Base-by-base conservation (phyloP, 2,797 vertebrate species). In the Florisuga fusca region DNA sequence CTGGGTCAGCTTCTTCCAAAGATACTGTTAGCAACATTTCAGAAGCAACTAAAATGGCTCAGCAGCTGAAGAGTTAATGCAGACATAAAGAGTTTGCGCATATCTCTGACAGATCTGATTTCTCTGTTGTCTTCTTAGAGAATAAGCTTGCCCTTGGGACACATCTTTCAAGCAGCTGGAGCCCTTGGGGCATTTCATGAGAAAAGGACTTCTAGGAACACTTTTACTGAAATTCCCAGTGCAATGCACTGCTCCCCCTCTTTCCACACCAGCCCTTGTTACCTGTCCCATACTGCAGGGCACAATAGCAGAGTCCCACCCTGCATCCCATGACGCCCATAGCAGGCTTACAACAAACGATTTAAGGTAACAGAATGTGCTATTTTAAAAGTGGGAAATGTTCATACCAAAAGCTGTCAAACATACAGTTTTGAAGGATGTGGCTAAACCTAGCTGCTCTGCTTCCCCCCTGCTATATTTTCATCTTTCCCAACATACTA, bases 171-270 rank as follows among this genome's bases (percentile, higher is more conserved):
- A 88, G 55, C 31, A 89, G 45, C 15, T 90, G 51, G 16, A 85
- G 58, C 62, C 72, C 67, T 41, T 48, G 33, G 86, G 76, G 58
- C 79, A 72, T 68, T 45, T 89, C 5, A 48, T 5, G 13, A 80
- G 58, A 77, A 45, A 27, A 85, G 22, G 31, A 31, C 31, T 94
- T 95, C 90, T 58, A 93, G 78, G 64, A 96, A 83, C 57, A 64
- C 20, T 92, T 91, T 33, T n/a, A 51, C 48, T 51, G 51, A 7
- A 50, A 46, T 12, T 51, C 29, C 11, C 53, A 54, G 26, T 26
- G 50, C 50, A 51, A 1, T 3, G 6, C 10, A 27, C 4, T 41
- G 3, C 9, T 64, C 31, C 57, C 15, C 16, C 38, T 76, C 4
- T 1, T 53, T 63, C 61, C 27, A 16, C 29, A 23, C 7, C 54